Evolutionary conservation across 2,888 invertebrate species (phyloP).

Genomic region (Phytoseiulus persimilis): DNA sequence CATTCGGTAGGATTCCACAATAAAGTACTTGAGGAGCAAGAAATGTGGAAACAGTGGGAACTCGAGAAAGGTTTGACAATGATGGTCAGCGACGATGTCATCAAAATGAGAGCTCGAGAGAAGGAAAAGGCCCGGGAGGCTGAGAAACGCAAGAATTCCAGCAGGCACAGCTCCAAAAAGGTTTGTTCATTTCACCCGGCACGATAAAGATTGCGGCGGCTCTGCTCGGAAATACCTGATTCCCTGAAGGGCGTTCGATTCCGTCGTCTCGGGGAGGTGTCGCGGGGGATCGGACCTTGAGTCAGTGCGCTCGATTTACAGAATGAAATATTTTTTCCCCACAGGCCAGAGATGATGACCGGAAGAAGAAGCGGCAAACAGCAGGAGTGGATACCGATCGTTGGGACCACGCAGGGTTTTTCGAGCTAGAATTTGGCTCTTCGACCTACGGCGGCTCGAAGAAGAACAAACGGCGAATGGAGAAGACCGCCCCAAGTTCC

Average conservation of each 20-base stretch:
- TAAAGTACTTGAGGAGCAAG: constrained; percentile 44
- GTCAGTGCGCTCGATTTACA: too few species aligned
- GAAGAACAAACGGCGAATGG: background rate
- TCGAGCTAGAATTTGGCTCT: constrained; percentile 7
- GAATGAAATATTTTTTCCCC: background rate
- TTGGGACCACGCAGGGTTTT: constrained; percentile 28
- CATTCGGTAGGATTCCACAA: constrained; percentile 43
- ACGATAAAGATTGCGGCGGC: too few species aligned
- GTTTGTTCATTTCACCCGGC: background rate
- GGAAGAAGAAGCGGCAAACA: background rate
- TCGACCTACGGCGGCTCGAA: background rate
- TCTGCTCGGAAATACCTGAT: too few species aligned
- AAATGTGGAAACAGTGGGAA: constrained; percentile 45
- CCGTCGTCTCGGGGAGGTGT: background rate
- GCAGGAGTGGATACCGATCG: background rate
- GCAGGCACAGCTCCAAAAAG: background rate
- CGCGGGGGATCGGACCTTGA: too few species aligned
- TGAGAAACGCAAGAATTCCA: background rate
- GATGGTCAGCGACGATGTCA: constrained; percentile 44
- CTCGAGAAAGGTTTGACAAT: constrained; percentile 43
- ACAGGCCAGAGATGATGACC: background rate
- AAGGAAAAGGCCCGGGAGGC: background rate
- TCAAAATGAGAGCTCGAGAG: constrained; percentile 28
- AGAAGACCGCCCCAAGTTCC: background rate
- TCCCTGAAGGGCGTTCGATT: too few species aligned